A percentile compares a stretch with the other conserved stretches of the same genome.
Evolutionary conservation across 2,113 vertebrate genomes (phyloP).

Genomic region (Nerophis ophidion): DNA sequence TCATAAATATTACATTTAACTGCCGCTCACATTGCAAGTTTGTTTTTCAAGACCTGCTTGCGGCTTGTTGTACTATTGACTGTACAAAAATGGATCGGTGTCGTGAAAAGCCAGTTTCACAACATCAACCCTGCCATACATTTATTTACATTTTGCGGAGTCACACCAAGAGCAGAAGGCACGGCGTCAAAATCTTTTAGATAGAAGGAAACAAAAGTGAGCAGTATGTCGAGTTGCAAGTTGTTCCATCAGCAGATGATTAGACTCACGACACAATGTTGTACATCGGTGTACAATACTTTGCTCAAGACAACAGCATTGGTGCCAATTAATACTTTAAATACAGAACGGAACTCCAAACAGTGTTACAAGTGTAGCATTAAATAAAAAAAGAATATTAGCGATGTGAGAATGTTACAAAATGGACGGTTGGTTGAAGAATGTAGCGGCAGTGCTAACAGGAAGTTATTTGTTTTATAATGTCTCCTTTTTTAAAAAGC

Average conservation of each 20-base stretch:
- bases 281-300: background rate
- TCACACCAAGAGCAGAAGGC: constrained; percentile 59
- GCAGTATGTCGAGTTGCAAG: background rate
- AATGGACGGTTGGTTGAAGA: constrained; percentile 28
- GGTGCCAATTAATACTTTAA: constrained; percentile 20
- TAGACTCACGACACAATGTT: background rate
- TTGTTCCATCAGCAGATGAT: background rate
- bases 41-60: constrained; percentile 66
- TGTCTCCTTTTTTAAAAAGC: constrained; percentile 16
- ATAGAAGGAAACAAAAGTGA: background rate
- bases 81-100: constrained; percentile 53
- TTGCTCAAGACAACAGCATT: background rate
- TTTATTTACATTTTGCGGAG: constrained; percentile 53
- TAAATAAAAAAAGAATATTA: background rate
- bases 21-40: constrained; percentile 35
- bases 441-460: constrained; percentile 21
- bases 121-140: constrained; percentile 28
- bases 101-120: constrained; percentile 73
- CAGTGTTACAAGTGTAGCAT: constrained; percentile 21
- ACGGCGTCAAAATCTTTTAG: constrained; percentile 15
- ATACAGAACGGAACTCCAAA: constrained; percentile 25
- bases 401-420: background rate
- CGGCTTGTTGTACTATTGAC: constrained; percentile 46
- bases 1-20: constrained; percentile 61
- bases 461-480: constrained; percentile 30